Evolutionary conservation across 2,797 vertebrate genomes (phyloP).

Genomic region (Acipenser ruthenus): DNA sequence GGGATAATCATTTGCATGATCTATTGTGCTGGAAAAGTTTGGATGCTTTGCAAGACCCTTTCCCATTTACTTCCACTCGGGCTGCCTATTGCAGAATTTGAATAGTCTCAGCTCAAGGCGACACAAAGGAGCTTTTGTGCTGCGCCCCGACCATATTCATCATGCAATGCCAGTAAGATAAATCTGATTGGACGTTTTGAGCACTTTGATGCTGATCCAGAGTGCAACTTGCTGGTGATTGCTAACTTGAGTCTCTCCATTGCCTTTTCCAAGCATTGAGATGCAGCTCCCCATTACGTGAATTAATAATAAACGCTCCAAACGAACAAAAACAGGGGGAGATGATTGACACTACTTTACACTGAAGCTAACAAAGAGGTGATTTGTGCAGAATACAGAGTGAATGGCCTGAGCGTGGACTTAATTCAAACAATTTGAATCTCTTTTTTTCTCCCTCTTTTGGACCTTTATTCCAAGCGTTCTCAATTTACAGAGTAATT

Average conservation of each 20-base stretch:
- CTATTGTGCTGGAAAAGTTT: constrained; percentile 75
- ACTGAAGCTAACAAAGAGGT: constrained; percentile 59
- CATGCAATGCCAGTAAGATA: constrained; percentile 81
- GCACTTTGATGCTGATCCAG: constrained; percentile 79
- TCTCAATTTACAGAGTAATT: constrained; percentile 69
- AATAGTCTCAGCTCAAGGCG: constrained; percentile 68
- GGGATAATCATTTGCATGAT: constrained; percentile 66
- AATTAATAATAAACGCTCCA: constrained; percentile 75
- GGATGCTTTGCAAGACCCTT: constrained; percentile 70
- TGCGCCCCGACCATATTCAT: constrained; percentile 71
- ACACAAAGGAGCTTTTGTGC: constrained; percentile 77
- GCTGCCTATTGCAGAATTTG: constrained; percentile 71
- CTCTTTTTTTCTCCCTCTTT: constrained; percentile 44
- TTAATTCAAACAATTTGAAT: constrained; percentile 77
- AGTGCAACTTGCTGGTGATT: constrained; percentile 66
- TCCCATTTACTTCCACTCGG: constrained; percentile 79
- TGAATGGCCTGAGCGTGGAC: constrained; percentile 67
- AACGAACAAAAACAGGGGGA: constrained; percentile 54
- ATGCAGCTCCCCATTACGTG: constrained; percentile 63
- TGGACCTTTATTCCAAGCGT: constrained; percentile 40
- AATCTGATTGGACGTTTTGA: constrained; percentile 81
- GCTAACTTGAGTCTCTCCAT: constrained; percentile 64
- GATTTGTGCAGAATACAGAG: constrained; percentile 70
- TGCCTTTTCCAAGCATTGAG: constrained; percentile 61
- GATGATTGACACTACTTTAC: constrained; percentile 77